phyloP scores from a whole-genome alignment of 2,113 vertebrate species.

The Prionailurus viverrinus region DNA sequence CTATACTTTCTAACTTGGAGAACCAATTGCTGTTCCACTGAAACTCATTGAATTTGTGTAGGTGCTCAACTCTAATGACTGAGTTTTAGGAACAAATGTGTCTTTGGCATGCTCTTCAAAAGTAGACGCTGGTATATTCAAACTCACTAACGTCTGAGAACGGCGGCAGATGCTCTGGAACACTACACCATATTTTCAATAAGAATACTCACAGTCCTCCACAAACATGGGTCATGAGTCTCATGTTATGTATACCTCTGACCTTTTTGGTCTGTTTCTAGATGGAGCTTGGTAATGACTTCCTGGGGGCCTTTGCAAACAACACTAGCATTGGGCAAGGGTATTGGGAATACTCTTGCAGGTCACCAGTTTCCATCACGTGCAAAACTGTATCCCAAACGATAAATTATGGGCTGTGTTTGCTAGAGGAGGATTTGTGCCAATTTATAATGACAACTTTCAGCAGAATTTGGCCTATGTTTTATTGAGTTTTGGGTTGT shows the following conservation, averaged over 20 bases:
- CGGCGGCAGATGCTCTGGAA: slow-evolving; percentile 17
- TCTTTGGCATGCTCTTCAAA: slow-evolving; percentile 13
- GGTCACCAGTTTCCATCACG: not conserved
- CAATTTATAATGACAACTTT: slow-evolving; percentile 60
- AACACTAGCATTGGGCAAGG: not conserved
- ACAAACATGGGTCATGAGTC: not conserved
- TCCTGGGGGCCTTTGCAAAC: not conserved
- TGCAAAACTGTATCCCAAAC: not conserved
- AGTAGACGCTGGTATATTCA: not conserved
- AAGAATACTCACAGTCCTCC: not conserved
- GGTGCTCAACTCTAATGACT: slow-evolving; percentile 65
- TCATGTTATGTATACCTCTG: not conserved
- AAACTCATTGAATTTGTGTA: slow-evolving; percentile 73
- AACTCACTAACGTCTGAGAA: not conserved
- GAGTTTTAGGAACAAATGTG: slow-evolving; percentile 79
- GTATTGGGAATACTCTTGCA: not conserved
- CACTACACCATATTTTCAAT: not conserved
- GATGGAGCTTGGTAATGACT: slow-evolving; percentile 15
- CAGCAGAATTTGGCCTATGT: slow-evolving; percentile 64
- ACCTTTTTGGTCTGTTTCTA: slow-evolving; percentile 16
- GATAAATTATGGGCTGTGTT: not conserved
- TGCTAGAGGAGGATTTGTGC: not conserved
- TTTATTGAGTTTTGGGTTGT: slow-evolving; percentile 50
- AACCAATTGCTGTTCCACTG: slow-evolving; percentile 64
- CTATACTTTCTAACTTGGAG: slow-evolving; percentile 60